A percentile compares a stretch with the other conserved stretches of the same genome.
These are phyloP conservation scores for Apogon hyalosoma DNA, from an alignment of 2,797 vertebrate genomes.

Conservation along the genomic window DNA sequence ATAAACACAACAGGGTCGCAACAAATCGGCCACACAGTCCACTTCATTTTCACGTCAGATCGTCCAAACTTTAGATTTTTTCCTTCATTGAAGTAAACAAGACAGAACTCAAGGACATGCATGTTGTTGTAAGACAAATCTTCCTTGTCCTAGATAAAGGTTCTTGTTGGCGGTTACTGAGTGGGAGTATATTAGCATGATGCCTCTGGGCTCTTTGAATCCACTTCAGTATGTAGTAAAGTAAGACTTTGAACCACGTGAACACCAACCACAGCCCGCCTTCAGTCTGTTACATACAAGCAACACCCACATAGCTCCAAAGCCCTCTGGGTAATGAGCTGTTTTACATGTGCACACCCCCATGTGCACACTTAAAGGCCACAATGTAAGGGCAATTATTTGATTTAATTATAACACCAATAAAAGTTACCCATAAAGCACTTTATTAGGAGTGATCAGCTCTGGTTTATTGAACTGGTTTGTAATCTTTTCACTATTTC, in stretches of 20 bases:
- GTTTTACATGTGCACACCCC: conserved; percentile 44
- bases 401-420: conserved; percentile 3
- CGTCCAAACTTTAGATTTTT: neutral
- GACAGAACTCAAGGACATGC: conserved; percentile 21
- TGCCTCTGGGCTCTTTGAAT: conserved; percentile 56
- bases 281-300: conserved; percentile 53
- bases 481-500: neutral
- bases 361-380: conserved; percentile 21
- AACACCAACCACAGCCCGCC: conserved; percentile 54
- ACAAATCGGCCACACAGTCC: conserved; percentile 42
- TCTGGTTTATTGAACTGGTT: conserved; percentile 1
- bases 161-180: conserved; percentile 42
- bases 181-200: conserved; percentile 60
- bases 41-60: conserved; percentile 25
- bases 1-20: conserved; percentile 54
- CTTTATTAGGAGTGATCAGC: conserved; percentile 9
- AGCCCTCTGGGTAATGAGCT: conserved; percentile 65
- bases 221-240: conserved; percentile 51
- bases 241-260: conserved; percentile 48
- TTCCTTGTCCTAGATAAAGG: conserved; percentile 42
- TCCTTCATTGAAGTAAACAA: conserved; percentile 1
- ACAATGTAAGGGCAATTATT: conserved; percentile 14
- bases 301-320: conserved; percentile 61
- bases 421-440: neutral
- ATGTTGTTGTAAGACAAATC: conserved; percentile 22